phyloP scores from a whole-genome alignment of 2,113 vertebrate species.

The Enhydra lutris region DNA sequence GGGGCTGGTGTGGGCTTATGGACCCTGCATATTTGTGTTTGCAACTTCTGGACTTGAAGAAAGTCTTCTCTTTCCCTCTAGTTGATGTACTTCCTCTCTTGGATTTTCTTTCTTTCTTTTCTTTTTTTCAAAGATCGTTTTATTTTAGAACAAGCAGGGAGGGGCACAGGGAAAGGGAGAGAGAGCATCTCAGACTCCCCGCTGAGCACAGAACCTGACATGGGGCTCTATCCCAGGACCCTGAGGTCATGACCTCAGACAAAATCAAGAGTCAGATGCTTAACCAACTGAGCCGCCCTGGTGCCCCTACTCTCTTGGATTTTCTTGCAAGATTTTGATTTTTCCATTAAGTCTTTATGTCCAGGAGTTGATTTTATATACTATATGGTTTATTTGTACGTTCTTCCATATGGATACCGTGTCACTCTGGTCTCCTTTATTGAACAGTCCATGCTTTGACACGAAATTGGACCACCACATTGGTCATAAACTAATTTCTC shows the following conservation, averaged over 20 bases:
- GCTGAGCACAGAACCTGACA: neutral
- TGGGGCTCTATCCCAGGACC: neutral
- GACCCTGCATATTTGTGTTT: neutral
- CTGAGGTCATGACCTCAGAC: neutral
- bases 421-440: neutral
- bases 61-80: neutral
- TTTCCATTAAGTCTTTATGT: constrained; percentile 16
- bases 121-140: neutral
- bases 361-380: constrained; percentile 16
- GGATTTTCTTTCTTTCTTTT: neutral
- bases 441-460: neutral
- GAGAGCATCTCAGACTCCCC: neutral
- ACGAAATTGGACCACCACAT: neutral
- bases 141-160: neutral
- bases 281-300: neutral
- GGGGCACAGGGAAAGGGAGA: neutral
- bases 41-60: neutral
- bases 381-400: constrained; percentile 13
- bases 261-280: neutral
- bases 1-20: neutral
- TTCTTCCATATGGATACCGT: neutral
- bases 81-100: neutral
- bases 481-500: constrained; percentile 6
- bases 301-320: neutral
- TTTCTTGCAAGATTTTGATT: constrained; percentile 37